phyloP scores from a whole-genome alignment of 2,113 vertebrate genomes.

The Choloepus hoffmanni region DNA sequence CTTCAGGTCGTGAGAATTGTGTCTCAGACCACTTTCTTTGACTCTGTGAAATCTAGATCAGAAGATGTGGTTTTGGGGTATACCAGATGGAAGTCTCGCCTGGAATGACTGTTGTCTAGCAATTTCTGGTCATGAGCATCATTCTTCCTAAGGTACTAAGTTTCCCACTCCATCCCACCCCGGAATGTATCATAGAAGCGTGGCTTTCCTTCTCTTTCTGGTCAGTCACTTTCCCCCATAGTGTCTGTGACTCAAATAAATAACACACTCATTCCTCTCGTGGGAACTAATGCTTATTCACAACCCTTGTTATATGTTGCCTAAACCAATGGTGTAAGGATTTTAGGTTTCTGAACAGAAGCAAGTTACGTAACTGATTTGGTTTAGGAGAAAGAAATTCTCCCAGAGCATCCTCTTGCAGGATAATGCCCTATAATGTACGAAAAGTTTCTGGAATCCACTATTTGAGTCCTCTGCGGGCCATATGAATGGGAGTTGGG shows the following conservation, averaged over 20 bases:
- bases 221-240: background rate
- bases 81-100: background rate
- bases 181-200: background rate
- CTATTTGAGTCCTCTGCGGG: background rate
- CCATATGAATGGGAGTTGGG: background rate
- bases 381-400: background rate
- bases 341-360: conserved; percentile 48
- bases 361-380: background rate
- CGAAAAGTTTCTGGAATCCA: background rate
- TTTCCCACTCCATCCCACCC: background rate
- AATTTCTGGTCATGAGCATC: background rate
- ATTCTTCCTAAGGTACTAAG: background rate
- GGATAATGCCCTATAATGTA: background rate
- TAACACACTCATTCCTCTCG: background rate
- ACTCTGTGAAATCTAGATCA: background rate
- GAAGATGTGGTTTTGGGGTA: background rate
- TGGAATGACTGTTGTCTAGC: background rate
- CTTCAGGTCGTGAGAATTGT: background rate
- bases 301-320: background rate
- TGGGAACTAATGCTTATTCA: conserved; percentile 29
- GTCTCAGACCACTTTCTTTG: background rate
- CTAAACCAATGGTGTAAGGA: background rate
- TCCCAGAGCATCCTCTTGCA: background rate
- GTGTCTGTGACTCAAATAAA: conserved; percentile 59
- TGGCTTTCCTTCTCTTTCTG: conserved; percentile 12